These are phyloP conservation scores for Strix occidentalis DNA, from an alignment of 2,797 vertebrate genomes.

Conservation along the genomic window DNA sequence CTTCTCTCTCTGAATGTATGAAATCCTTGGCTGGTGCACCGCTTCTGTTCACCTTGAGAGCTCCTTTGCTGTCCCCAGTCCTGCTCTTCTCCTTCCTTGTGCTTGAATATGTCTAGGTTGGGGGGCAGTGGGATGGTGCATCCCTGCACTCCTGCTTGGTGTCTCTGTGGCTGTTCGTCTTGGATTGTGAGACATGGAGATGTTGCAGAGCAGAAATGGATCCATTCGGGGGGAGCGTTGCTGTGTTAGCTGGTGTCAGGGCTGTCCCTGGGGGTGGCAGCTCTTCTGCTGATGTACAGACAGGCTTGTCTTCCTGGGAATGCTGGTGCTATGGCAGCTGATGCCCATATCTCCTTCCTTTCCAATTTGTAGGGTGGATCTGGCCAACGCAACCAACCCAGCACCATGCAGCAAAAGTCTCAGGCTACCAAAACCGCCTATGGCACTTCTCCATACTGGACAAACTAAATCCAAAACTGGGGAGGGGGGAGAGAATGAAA, in stretches of 20 bases:
- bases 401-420: conserved; percentile 94
- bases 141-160: accelerated
- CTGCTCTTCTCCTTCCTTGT: background rate
- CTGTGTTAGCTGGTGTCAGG: accelerated
- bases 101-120: background rate
- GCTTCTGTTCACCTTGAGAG: background rate
- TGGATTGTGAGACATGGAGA: accelerated
- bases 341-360: background rate
- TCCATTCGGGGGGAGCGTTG: accelerated
- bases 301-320: background rate
- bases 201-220: background rate
- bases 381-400: conserved; percentile 88
- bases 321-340: background rate
- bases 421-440: conserved; percentile 96
- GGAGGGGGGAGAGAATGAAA: conserved; percentile 1
- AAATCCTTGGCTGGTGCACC: background rate
- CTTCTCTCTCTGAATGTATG: background rate
- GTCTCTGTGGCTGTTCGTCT: background rate
- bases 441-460: conserved; percentile 94
- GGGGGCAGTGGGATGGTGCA: background rate
- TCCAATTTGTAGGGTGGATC: conserved; percentile 82
- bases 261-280: background rate
- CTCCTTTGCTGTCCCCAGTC: background rate
- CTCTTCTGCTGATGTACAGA: accelerated
- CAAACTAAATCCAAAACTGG: conserved; percentile 80